Percentiles rank a stretch among this genome's conserved stretches.
Evolutionary conservation across 2,888 invertebrate genomes (phyloP).

Genomic region (Euproctis similis): DNA sequence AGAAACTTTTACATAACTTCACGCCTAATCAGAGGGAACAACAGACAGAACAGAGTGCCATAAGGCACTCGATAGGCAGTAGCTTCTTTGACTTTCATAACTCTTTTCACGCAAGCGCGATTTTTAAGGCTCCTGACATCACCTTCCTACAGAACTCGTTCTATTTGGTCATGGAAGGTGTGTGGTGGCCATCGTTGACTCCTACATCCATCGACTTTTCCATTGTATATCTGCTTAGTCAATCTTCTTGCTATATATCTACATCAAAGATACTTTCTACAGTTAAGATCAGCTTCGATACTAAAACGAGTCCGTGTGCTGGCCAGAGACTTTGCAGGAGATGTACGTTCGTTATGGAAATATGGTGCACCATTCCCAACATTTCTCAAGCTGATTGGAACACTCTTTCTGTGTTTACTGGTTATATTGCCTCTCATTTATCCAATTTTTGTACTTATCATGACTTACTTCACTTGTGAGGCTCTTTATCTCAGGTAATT

Average conservation of each 20-base stretch:
- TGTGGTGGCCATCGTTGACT: too few relatives aligned
- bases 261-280: slow-evolving; percentile 25
- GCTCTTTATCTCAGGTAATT: slow-evolving; percentile 61
- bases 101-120: too few relatives aligned
- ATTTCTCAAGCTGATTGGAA: slow-evolving; percentile 62
- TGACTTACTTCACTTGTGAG: slow-evolving; percentile 58
- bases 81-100: too few relatives aligned
- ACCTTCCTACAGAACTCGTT: too few relatives aligned
- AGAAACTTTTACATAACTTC: too few relatives aligned
- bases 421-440: slow-evolving; percentile 57
- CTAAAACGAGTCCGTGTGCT: slow-evolving; percentile 47
- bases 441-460: slow-evolving; percentile 44
- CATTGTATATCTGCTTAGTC: too few relatives aligned
- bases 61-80: too few relatives aligned
- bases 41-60: too few relatives aligned
- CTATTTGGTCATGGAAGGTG: too few relatives aligned
- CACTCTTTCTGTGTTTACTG: slow-evolving; percentile 52
- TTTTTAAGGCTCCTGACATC: too few relatives aligned
- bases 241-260: slow-evolving; percentile 5
- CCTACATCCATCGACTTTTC: too few relatives aligned
- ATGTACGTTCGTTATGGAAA: slow-evolving; percentile 57
- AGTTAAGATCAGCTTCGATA: slow-evolving; percentile 53
- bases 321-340: slow-evolving; percentile 48
- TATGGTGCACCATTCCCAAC: slow-evolving; percentile 69
- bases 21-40: too few relatives aligned